These are phyloP conservation scores for Xiphorhynchus erythropygius DNA, from an alignment of 2,797 vertebrate genomes.

Conservation along the genomic window DNA sequence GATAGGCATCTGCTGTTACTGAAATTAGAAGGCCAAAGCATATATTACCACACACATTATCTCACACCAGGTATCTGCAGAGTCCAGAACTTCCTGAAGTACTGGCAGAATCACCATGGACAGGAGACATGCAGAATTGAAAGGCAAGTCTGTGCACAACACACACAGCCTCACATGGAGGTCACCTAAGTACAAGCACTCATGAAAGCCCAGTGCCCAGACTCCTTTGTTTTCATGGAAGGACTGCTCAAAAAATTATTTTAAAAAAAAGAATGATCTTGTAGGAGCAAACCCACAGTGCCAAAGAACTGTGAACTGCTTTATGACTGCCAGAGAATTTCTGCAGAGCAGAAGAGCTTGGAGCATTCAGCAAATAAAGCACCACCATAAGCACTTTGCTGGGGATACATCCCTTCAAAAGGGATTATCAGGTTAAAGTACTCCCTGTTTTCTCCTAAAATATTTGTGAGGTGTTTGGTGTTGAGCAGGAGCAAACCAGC, in stretches of 20 bases:
- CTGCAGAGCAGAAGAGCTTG: background rate
- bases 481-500: background rate
- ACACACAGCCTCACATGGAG: background rate
- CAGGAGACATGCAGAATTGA: background rate
- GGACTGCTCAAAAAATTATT: background rate
- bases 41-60: background rate
- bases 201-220: background rate
- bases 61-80: constrained; percentile 5
- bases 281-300: background rate
- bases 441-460: background rate
- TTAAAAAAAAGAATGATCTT: background rate
- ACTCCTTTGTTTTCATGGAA: background rate
- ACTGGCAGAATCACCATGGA: constrained; percentile 14
- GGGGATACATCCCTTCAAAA: background rate
- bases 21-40: constrained; percentile 18
- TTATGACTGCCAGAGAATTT: background rate
- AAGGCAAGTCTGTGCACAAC: background rate
- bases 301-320: background rate
- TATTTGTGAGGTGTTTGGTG: background rate
- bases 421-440: background rate
- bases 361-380: background rate
- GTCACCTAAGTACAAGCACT: background rate
- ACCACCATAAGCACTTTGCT: background rate
- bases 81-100: constrained; percentile 56
- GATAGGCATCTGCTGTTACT: constrained; percentile 30